A percentile compares a stretch with the other conserved stretches of the same genome.
Evolutionary conservation across 2,113 vertebrate species (phyloP).

Genomic region (Colaptes auratus): DNA sequence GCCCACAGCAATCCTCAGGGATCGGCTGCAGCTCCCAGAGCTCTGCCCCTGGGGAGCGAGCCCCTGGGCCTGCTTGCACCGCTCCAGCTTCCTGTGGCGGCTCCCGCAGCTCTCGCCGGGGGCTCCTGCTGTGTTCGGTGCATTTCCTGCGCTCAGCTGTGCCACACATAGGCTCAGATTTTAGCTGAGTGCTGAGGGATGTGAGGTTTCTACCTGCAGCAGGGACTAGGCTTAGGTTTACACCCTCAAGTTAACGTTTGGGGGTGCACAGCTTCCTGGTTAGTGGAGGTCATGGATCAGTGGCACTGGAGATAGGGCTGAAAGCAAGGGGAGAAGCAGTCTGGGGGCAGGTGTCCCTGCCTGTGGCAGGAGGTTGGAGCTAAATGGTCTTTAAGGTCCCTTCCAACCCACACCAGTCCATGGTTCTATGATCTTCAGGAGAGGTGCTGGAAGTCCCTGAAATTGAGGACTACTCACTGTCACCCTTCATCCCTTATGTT

Average conservation of each 20-base stretch:
- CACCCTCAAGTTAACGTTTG: background rate
- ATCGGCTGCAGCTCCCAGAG: background rate
- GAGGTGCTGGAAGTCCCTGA: background rate
- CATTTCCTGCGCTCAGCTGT: background rate
- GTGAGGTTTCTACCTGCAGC: background rate
- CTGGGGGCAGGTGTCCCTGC: too few relatives aligned
- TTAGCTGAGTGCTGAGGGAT: background rate
- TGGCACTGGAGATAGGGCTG: too few relatives aligned
- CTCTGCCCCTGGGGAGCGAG: background rate
- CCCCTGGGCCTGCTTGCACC: accelerated
- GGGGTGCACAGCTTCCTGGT: background rate
- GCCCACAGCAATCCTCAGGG: accelerated
- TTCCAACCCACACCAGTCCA: too few relatives aligned
- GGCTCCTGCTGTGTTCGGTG: background rate
- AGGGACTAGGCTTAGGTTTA: background rate
- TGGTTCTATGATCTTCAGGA: background rate
- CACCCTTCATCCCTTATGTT: background rate
- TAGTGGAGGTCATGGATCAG: too few relatives aligned
- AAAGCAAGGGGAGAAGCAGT: too few relatives aligned
- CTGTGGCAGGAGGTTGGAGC: too few relatives aligned
- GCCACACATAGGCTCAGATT: background rate
- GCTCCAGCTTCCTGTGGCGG: accelerated
- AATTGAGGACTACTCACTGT: background rate
- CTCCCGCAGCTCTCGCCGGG: background rate
- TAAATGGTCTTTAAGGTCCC: too few relatives aligned